phyloP scores from a whole-genome alignment of 2,888 invertebrate species.

The Achlya flavicornis region DNA sequence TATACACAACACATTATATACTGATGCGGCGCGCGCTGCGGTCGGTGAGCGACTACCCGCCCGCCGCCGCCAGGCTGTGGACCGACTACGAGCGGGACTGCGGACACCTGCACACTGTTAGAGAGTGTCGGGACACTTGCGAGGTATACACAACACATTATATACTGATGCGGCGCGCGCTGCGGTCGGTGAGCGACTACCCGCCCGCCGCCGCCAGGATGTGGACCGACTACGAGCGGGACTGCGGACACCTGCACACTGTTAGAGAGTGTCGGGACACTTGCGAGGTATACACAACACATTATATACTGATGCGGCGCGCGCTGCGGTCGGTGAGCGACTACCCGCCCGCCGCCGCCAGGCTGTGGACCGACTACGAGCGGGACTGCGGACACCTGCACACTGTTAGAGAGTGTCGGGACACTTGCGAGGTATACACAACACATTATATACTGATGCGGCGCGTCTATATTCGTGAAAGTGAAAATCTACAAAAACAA shows the following conservation, averaged over 20 bases:
- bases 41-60: slow-evolving; percentile 87
- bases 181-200: slow-evolving; percentile 85
- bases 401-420: slow-evolving; percentile 65
- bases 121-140: slow-evolving; percentile 77
- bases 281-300: slow-evolving; percentile 54
- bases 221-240: slow-evolving; percentile 92
- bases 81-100: slow-evolving; percentile 92
- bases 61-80: slow-evolving; percentile 89
- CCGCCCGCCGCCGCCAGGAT: slow-evolving; percentile 88
- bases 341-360: slow-evolving; percentile 89
- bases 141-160: slow-evolving; percentile 46
- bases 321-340: slow-evolving; percentile 82
- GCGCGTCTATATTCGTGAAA: slow-evolving; percentile 44
- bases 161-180: slow-evolving; percentile 63
- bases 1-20: slow-evolving; percentile 28
- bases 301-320: slow-evolving; percentile 56
- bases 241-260: slow-evolving; percentile 84
- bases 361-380: slow-evolving; percentile 92
- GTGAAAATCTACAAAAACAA: no score
- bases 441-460: slow-evolving; percentile 46
- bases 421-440: slow-evolving; percentile 69
- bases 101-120: slow-evolving; percentile 75
- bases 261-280: slow-evolving; percentile 72
- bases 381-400: slow-evolving; percentile 87
- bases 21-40: slow-evolving; percentile 65